Evolutionary conservation across 1,140 invertebrate species (phyloP), one percentile per base, ranked within the genome.

Genomic region (Drosophila sucinea): DNA sequence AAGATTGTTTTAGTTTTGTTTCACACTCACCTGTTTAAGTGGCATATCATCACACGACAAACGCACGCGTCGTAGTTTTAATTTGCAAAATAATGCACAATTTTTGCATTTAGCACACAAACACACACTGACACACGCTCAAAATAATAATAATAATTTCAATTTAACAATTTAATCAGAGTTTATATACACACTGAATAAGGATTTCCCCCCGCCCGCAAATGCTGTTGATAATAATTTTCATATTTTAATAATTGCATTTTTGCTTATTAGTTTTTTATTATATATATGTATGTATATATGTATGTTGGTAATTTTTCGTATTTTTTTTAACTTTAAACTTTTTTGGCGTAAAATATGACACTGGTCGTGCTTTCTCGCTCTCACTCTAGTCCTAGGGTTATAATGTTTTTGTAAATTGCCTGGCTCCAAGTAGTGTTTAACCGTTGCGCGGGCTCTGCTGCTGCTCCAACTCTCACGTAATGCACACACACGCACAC

Each of bases 1-100:
- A 38, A 4, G 23, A 38, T 38, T 11, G 8, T 38, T 38, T 38
- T 11, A 38, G 33, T 40, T 3, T 5, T 57, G 11, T 40, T 27
- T 35, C 7, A 35, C 38, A 80, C 86, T 91, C 84, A 91, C 90
- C 90, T 91, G 90, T 90, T 91, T 91, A 91, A 91, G 86, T 91
- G 90, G 90, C 90, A 91, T 91, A 91, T 91, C 90, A 91, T 91
- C 83, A 91, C 90, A 91, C 90, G 86, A 91, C 86, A 83, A 90
- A 89, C 83, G 87, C 81, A 91, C 83, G 79, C 77, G 76, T 89
- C 90, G 79, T 85, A 90, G 79, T 72, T 91, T 91, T 91, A 91
- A 91, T 85, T 86, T 69, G 67, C 68, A 83, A 75, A 81, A 62
- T 78, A 70, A 73, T 78, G 74, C 79, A 83, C 61, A 84, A 72